Base-by-base conservation (phyloP, 2,888 invertebrate genomes). In the Aspidiotus destructor region DNA sequence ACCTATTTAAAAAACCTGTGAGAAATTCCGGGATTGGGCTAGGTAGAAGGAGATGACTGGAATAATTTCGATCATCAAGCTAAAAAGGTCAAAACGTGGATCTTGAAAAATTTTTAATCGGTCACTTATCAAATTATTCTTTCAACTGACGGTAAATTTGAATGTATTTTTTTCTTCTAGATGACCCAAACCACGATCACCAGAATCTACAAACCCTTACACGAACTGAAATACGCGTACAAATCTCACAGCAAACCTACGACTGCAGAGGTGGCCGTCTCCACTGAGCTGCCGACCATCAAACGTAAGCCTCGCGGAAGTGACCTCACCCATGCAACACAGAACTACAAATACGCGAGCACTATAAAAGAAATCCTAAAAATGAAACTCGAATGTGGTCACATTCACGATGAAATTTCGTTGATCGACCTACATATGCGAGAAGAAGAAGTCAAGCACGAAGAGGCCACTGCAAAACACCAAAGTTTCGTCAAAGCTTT, bases 321-420 rank as follows among this genome's bases (percentile, higher is more conserved):
- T 58, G 58, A 60, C 10, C 58, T 17, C 8, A 40, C 48, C n/a
- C 40, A 55, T 15, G 41, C 17, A n/a, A 67, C 58, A 1, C 58
- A 48, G 8, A 67, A n/a, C 8, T 17, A 48, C 11, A 17, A 13
- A 8, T 60, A 58, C 16, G 17, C 48, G 13, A 60, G 48, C 8
- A 58, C 57, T 11, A 67, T 67, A 17, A 17, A 67, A 15, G 60
- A 60, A 58, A 60, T 57, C 2, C 48, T 67, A 9, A 57, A 28
- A 17, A 48, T 52, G 40, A 67, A 67, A 40, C 48, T 67, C 5
- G 57, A 67, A 58, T 42, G 15, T 11, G 67, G 58, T 40, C 67
- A 67, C 11, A 48, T 67, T 11, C 28, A 67, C 67, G 67, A 67
- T 28, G 44, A 58, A 48, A 52, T 67, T 5, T 60, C 67, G 0